These are phyloP conservation scores for Brachymystax lenok DNA, from an alignment of 2,797 vertebrate species.

Conservation along the genomic window DNA sequence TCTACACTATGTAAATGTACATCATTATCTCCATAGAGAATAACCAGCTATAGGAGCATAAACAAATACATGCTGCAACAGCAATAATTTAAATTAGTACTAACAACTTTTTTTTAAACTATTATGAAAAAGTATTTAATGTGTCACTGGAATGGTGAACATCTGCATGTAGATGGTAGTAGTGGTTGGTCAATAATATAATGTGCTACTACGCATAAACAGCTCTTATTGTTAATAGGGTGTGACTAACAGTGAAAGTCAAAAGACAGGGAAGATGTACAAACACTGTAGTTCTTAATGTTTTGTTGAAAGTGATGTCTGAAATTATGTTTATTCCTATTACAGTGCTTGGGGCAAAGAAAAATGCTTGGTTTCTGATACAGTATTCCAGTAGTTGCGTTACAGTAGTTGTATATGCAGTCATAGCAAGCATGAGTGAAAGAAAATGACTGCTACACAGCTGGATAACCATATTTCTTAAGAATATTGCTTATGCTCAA, in stretches of 20 bases:
- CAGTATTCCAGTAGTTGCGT: not conserved
- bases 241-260: not conserved
- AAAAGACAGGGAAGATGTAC: not conserved
- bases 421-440: slow-evolving; percentile 20
- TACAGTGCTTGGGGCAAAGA: not conserved
- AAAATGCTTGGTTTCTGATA: slow-evolving; percentile 22
- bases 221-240: not conserved
- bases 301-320: not conserved
- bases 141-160: slow-evolving; percentile 56
- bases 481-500: slow-evolving; percentile 11
- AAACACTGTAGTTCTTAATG: not conserved
- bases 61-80: slow-evolving; percentile 60
- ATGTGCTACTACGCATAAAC: not conserved
- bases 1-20: slow-evolving; percentile 67
- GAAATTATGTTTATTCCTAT: not conserved
- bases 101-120: slow-evolving; percentile 38
- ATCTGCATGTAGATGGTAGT: slow-evolving; percentile 39
- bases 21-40: slow-evolving; percentile 67
- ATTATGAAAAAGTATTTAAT: slow-evolving; percentile 51
- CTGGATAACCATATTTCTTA: slow-evolving; percentile 18
- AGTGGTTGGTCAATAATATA: slow-evolving; percentile 48
- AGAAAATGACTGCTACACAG: slow-evolving; percentile 14
- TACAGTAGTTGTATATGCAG: not conserved
- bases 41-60: slow-evolving; percentile 69
- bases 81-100: slow-evolving; percentile 69